A percentile compares a stretch with the other conserved stretches of the same genome.
These are phyloP conservation scores for Heterodera carotae DNA, from an alignment of 1,140 invertebrate genomes.

Conservation along the genomic window DNA sequence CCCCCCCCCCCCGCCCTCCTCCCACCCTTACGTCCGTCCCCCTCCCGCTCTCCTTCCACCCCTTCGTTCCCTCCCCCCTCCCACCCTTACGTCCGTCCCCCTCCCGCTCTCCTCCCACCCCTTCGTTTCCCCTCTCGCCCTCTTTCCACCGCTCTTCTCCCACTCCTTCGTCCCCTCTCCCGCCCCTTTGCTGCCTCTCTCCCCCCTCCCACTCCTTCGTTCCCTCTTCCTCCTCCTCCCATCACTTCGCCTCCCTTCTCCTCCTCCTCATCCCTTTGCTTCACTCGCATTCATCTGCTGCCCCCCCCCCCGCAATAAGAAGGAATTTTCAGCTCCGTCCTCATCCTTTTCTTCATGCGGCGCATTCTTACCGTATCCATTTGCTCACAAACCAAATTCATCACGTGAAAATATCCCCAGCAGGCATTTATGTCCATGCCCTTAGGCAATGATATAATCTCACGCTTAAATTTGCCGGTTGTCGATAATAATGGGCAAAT, in stretches of 20 bases:
- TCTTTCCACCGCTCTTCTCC: neutral
- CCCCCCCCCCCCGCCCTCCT: too few species aligned
- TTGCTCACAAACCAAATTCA: neutral
- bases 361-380: neutral
- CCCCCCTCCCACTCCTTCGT: neutral
- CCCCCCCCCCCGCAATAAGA: neutral
- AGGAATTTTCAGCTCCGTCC: neutral
- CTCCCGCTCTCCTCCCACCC: neutral
- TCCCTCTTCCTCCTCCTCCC: neutral
- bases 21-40: neutral
- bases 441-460: neutral
- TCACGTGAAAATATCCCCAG: neutral
- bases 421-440: neutral
- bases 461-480: neutral
- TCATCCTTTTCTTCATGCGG: neutral
- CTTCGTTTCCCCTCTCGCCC: neutral
- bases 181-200: neutral
- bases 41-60: neutral
- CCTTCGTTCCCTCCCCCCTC: neutral
- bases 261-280: neutral
- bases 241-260: neutral
- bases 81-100: neutral
- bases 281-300: neutral
- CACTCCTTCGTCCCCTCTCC: neutral
- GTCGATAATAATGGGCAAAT: slow-evolving; percentile 8